Evolutionary conservation across 2,797 vertebrate genomes (phyloP), one percentile per base, ranked within the genome.

Genomic region (Crocidura indochinensis): DNA sequence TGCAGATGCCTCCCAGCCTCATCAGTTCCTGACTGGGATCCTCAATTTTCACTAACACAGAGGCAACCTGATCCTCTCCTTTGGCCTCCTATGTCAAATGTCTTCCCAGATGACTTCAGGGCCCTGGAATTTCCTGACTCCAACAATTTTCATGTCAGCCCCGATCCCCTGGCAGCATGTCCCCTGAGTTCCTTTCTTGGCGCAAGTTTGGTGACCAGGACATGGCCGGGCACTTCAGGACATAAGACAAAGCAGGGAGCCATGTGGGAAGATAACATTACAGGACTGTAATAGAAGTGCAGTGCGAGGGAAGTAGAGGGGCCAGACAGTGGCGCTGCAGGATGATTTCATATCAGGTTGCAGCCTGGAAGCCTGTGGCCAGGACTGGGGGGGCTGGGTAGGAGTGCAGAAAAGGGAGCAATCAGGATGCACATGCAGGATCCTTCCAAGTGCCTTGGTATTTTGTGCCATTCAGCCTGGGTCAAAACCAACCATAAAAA

Each of bases 91-190:
- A 38, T 74, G 92, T 94, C 96, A 96, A 96, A 92, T 84, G 71
- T 95, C 94, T 94, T 95, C 90, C 88, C 77, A 2, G 82, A 81
- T 96, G 89, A 97, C 91, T 92, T 91, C 88, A 86, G 91, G 93
- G 44, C 31, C 85, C 90, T 93, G 95, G 96, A 92, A 95, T 96
- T 94, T 96, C 92, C 96, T 96, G 94, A 96, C 93, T 91, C 93
- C 14, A 12, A 93, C 20, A 73, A 89, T 93, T 93, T 95, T 93
- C 90, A 68, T 65, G 82, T 93, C 93, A 94, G 53, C 90, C 78
- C 91, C 93, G 91, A 92, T 88, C 92, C 83, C 85, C 90, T 93
- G 96, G 94, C 95, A 95, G 86, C 72, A 3, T 62, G 91, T 90
- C 78, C 85, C 90, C 85, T 44, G 24, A 12, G 74, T 90, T 94